These are phyloP conservation scores for Battus philenor DNA, from an alignment of 1,140 invertebrate species.

Conservation along the genomic window DNA sequence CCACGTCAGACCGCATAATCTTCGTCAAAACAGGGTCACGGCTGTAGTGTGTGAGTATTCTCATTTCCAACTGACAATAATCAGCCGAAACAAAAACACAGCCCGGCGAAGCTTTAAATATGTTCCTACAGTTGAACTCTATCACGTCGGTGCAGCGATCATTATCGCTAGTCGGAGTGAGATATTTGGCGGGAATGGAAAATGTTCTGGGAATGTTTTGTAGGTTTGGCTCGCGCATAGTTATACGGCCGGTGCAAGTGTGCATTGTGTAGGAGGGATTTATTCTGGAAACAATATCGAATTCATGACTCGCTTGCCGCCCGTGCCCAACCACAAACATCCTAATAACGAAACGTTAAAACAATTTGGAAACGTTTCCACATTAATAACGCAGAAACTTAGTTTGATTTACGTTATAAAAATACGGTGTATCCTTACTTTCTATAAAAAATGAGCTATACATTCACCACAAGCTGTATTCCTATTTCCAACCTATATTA, in stretches of 20 bases:
- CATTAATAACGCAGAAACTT: no score
- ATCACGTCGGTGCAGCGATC: constrained; percentile 52
- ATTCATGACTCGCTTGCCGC: constrained; percentile 27
- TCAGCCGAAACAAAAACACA: constrained; percentile 90
- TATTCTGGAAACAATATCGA: constrained; percentile 77
- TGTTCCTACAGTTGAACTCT: constrained; percentile 80
- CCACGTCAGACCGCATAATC: constrained; percentile 84
- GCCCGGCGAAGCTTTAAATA: constrained; percentile 80
- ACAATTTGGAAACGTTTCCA: no score
- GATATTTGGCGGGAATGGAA: constrained; percentile 60
- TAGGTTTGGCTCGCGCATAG: constrained; percentile 94
- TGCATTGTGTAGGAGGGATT: constrained; percentile 85
- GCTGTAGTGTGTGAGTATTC: constrained; percentile 94
- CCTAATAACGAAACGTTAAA: no score
- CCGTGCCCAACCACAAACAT: not conserved
- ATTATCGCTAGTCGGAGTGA: constrained; percentile 41
- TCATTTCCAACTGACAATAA: constrained; percentile 96
- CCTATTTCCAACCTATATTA: no score
- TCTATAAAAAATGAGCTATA: no score
- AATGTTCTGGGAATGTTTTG: constrained; percentile 95
- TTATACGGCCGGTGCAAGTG: constrained; percentile 92
- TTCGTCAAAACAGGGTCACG: constrained; percentile 83
- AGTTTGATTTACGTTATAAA: no score
- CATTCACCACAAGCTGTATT: no score
- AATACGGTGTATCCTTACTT: no score